Conservation (phyloP, 2,888 invertebrate species). For the Caenorhabditis japonica region DNA sequence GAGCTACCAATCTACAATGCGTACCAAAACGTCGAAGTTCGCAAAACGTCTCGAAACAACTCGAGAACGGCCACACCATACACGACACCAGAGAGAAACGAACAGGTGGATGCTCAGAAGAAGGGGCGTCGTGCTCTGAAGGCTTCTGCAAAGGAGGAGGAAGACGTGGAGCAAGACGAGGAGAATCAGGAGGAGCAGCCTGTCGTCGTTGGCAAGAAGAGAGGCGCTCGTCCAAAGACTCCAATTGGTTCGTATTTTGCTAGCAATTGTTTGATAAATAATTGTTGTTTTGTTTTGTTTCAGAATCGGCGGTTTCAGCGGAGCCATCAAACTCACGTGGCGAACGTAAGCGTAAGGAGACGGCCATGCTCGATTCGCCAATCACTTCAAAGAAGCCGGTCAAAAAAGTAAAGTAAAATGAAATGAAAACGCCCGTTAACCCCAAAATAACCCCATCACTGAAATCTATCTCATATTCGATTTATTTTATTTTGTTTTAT, state of each 20-base stretch:
- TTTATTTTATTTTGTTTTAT: constrained; percentile 4
- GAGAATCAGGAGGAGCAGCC: neutral
- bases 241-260: no score
- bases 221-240: constrained; percentile 1
- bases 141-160: neutral
- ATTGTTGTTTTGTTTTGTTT: no score
- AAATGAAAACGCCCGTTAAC: neutral
- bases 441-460: no score
- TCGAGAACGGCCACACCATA: neutral
- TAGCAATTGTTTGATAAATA: no score
- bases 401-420: constrained; percentile 1
- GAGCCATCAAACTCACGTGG: no score
- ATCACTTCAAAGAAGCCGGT: constrained; percentile 5
- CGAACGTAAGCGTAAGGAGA: constrained; percentile 23
- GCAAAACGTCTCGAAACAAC: neutral
- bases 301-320: neutral
- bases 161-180: neutral
- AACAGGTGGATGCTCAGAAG: neutral
- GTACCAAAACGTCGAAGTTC: neutral
- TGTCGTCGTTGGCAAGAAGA: neutral
- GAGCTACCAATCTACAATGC: constrained; percentile 1
- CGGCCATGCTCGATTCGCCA: neutral
- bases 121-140: constrained; percentile 5
- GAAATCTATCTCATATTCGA: no score
- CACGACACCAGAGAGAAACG: neutral